phyloP scores from a whole-genome alignment of 92 coral and sea anemone genomes.

The Palythoa grandis region DNA sequence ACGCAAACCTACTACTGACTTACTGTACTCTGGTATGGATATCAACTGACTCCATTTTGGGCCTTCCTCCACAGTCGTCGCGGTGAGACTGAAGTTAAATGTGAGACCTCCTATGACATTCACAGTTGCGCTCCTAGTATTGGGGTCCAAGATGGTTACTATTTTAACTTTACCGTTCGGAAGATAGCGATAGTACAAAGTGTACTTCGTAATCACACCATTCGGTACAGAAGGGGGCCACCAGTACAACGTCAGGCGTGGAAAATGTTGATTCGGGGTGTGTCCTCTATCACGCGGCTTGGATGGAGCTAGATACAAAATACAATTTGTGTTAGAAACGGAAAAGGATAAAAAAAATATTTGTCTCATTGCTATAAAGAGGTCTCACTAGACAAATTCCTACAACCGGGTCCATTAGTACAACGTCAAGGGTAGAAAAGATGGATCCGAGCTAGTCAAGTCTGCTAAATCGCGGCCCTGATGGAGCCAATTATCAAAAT shows the following conservation, averaged over 20 bases:
- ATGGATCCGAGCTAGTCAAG: no score
- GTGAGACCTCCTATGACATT: constrained; percentile 4
- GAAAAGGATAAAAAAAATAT: no score
- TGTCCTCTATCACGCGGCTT: no score
- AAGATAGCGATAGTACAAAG: constrained; percentile 19
- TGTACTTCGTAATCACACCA: background rate
- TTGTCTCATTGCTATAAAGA: no score
- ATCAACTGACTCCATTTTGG: background rate
- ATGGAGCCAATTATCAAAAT: no score
- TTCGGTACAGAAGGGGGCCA: background rate
- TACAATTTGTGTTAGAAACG: no score
- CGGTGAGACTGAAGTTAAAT: background rate
- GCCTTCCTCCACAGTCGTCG: constrained; percentile 7
- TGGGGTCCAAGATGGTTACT: background rate
- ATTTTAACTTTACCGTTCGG: constrained; percentile 3
- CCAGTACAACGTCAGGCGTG: background rate
- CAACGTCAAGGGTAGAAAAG: no score
- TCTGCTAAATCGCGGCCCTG: no score
- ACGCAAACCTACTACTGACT: background rate
- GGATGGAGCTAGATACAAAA: no score
- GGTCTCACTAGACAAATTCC: no score
- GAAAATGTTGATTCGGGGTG: no score
- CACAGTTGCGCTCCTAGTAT: background rate
- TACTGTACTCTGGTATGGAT: background rate
- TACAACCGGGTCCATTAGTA: no score